These are phyloP conservation scores for Probosciger aterrimus DNA, from an alignment of 2,113 vertebrate species.

Conservation along the genomic window DNA sequence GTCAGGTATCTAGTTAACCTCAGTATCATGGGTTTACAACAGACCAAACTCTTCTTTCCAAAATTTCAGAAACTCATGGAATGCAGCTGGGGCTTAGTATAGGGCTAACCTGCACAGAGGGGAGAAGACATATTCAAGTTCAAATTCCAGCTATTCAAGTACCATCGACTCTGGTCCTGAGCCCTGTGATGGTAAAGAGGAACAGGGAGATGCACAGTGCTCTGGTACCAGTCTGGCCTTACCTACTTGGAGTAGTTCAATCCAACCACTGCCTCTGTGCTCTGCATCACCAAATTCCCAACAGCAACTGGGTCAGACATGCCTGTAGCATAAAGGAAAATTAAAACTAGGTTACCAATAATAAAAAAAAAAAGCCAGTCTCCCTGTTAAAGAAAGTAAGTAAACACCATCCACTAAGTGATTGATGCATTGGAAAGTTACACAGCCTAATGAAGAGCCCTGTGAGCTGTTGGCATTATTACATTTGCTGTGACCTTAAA, in stretches of 20 bases:
- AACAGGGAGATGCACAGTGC: fast-evolving
- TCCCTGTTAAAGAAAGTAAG: background rate
- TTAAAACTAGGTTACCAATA: background rate
- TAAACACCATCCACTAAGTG: background rate
- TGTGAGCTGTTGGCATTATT: slow-evolving; percentile 36
- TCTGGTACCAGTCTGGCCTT: background rate
- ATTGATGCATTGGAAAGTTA: background rate
- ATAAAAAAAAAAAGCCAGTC: background rate
- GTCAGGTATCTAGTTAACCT: background rate
- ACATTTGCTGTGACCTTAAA: slow-evolving; percentile 55
- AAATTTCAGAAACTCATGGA: background rate
- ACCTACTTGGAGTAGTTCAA: background rate
- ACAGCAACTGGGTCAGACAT: fast-evolving
- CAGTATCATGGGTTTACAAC: background rate
- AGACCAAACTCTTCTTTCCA: background rate
- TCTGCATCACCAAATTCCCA: background rate
- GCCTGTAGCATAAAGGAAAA: background rate
- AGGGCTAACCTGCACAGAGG: background rate
- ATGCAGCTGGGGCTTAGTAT: background rate
- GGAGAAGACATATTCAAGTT: background rate
- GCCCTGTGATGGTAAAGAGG: background rate
- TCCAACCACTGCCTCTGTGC: background rate
- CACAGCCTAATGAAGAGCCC: slow-evolving; percentile 29
- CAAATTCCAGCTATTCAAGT: background rate
- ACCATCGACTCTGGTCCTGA: background rate